Evolutionary conservation across 2,113 vertebrate species (phyloP).

Genomic region (Alosa alosa): DNA sequence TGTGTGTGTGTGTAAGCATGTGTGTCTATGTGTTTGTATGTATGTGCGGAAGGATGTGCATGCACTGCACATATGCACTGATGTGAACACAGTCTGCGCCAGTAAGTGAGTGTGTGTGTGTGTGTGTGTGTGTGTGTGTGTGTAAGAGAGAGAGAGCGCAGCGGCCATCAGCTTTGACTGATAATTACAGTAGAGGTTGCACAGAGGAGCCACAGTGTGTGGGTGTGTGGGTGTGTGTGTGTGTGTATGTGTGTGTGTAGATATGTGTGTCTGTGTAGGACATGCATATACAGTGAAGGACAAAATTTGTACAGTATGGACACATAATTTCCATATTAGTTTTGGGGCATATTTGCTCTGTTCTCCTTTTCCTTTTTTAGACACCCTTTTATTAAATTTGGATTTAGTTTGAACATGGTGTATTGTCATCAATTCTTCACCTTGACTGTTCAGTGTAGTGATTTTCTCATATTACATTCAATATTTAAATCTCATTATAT

Average conservation of each 20-base stretch:
- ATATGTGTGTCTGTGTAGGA: not conserved
- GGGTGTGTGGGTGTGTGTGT: too few species aligned
- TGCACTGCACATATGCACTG: not conserved
- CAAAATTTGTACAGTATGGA: too few species aligned
- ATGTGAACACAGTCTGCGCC: not conserved
- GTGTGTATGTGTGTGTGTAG: not conserved
- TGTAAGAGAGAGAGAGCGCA: slow-evolving; percentile 11
- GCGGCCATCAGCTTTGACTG: slow-evolving; percentile 31
- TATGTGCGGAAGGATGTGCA: not conserved
- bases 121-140: slow-evolving; percentile 34
- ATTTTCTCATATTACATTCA: not conserved
- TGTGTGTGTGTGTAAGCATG: not conserved
- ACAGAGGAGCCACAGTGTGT: slow-evolving; percentile 18
- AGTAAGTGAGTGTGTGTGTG: slow-evolving; percentile 12
- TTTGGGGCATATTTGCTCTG: not conserved
- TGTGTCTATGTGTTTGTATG: not conserved
- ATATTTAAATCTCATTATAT: not conserved
- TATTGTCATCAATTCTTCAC: not conserved
- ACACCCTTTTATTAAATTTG: not conserved
- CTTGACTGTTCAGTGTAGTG: not conserved
- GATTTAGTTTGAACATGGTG: not conserved
- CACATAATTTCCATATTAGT: too few species aligned
- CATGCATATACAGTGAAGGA: too few species aligned
- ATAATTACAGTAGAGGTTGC: slow-evolving; percentile 42
- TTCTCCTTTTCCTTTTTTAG: not conserved